Evolutionary conservation across 2,797 vertebrate genomes (phyloP), one percentile per base, ranked within the genome.

Genomic region (Semaprochilodus insignis): DNA sequence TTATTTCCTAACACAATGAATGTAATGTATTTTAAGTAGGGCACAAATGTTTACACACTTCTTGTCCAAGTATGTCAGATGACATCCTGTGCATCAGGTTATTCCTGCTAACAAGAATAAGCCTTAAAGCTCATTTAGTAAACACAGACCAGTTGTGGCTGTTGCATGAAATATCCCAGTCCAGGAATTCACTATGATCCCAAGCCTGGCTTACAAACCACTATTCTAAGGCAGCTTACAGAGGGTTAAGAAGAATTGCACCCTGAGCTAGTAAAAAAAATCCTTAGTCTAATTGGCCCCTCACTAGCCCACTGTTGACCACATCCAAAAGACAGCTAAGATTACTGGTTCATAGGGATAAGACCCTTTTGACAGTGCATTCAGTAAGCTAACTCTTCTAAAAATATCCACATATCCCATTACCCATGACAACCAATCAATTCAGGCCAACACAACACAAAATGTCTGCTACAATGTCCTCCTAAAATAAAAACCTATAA

Each of bases 201-300:
- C 65, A 70, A 40, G 11, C 8, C 36, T 70, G 16, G 63, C 63
- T 66, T 70, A 70, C 40, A 70, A 70, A n/a, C 13, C 67, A 48
- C 40, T 70, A 70, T 48, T 70, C 44, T 48, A 70, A 70, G 67
- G 40, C 36, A 70, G 67, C 40, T 70, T 70, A 70, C 40, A 23
- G 67, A 25, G 67, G 1, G 63, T 66, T 36, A 66, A 66, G 31
- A 31, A 48, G 40, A 70, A 48, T 16, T 14, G 21, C 3, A 5
- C 31, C 36, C 17, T 69, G 19, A n/a, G 10, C 19, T 69, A 69
- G 21, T 44, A 44, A 44, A 44, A 69, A 67, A 69, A 40, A 44
- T n/a, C 21, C 66, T 69, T 67, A 21, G 21, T n/a, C 34, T 69
- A 69, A 69, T 36, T 70, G 40, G 19, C 67, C 36, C 67, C 15